Percentiles rank a stretch among this genome's conserved stretches.
phyloP scores from a whole-genome alignment of 2,888 invertebrate species.

The Brachylomia viminalis region DNA sequence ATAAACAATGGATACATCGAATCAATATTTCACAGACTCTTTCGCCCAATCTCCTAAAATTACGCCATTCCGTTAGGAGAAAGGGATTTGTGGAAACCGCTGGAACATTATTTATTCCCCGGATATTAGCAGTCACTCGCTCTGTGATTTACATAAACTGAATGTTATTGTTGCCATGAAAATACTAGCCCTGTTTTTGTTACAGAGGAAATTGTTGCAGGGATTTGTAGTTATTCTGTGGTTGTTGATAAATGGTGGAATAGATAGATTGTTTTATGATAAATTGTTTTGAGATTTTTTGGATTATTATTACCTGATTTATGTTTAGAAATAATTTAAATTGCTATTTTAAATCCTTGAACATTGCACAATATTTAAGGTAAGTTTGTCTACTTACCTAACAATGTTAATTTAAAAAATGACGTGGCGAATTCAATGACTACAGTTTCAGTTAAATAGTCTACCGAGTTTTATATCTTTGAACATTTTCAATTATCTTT shows the following conservation, averaged over 20 bases:
- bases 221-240: conserved; percentile 39
- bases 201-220: conserved; percentile 48
- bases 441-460: no score
- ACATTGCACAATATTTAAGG: no score
- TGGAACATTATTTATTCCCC: conserved; percentile 79
- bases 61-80: conserved; percentile 65
- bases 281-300: conserved; percentile 15
- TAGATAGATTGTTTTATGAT: conserved; percentile 46
- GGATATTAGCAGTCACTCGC: conserved; percentile 82
- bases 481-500: not conserved
- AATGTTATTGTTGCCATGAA: conserved; percentile 71
- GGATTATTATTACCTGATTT: conserved; percentile 9
- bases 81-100: conserved; percentile 74
- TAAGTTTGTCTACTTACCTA: no score
- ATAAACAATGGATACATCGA: conserved; percentile 69
- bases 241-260: conserved; percentile 20
- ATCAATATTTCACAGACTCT: conserved; percentile 72
- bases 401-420: no score
- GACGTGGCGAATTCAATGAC: no score
- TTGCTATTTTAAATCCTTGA: no score
- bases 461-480: no score
- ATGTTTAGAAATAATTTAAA: not conserved
- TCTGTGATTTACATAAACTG: conserved; percentile 79
- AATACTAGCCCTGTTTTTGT: conserved; percentile 58
- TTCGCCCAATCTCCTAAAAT: conserved; percentile 66